Evolutionary conservation across 2,113 vertebrate genomes (phyloP), one percentile per base, ranked within the genome.

Genomic region (Antennarius striatus): DNA sequence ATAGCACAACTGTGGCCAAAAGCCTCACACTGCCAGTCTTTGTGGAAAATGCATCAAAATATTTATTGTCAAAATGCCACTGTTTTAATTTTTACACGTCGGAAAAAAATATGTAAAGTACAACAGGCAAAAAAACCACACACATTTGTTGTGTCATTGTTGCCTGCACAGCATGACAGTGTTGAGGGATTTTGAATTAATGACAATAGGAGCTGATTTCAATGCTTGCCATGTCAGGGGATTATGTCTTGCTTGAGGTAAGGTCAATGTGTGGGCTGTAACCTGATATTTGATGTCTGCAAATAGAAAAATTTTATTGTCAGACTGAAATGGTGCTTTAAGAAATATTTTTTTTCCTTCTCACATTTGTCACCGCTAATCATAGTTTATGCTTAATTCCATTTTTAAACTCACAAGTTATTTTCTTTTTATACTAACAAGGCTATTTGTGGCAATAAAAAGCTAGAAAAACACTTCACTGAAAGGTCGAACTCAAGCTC

Each of bases 1-100:
- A 65, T 22, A 69, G 57, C 66, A 65, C 66, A 73, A 83, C 75
- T 77, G 72, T 71, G 74, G 73, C 83, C 82, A 82, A 79, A 43
- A 84, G 51, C 48, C 69, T 65, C 68, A 68, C 61, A 10, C 17
- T 65, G 68, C 65, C 40, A 43, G 14, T 57, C 74, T 54, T 52
- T 49, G 49, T 3, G 5, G 11, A 57, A 83, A 82, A 71, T 54
- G 30, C 43, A 79, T 67, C 11, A 17, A 52, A 47, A 74, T 50
- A 4, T 56, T 71, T 49, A 40, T 15, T 1, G 1, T 39, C 30
- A 14, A 62, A 57, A 78, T 42, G 32, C 7, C 29, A 43, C n/a
- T 12, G 52, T 50, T 59, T 70, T 56, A 11, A 68, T 11, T 15
- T 66, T 40, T 22, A 1, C 6, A 45, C 11, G 11, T 12, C 39